A percentile compares a stretch with the other conserved stretches of the same genome.
These are phyloP conservation scores for Gambusia yucatana DNA, from an alignment of 2,797 vertebrate genomes.

Conservation along the genomic window DNA sequence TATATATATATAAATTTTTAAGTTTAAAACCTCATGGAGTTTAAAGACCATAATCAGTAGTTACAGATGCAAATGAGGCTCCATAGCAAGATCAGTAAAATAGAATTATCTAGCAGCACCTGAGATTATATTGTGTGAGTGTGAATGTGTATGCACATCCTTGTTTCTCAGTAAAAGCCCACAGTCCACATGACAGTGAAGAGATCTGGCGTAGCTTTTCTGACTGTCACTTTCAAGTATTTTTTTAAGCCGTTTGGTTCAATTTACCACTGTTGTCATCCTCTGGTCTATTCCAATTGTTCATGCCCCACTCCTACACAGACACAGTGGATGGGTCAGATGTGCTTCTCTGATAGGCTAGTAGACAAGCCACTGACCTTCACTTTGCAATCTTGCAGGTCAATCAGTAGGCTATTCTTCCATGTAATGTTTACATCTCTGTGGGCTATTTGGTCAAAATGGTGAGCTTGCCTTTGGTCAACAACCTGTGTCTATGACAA, in stretches of 20 bases:
- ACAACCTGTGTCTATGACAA: slow-evolving; percentile 70
- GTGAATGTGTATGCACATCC: slow-evolving; percentile 6
- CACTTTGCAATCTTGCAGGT: slow-evolving; percentile 77
- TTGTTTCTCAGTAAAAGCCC: slow-evolving; percentile 40
- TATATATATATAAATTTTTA: neutral
- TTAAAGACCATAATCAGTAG: slow-evolving; percentile 16
- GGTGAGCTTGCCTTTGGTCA: slow-evolving; percentile 71
- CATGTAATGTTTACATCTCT: slow-evolving; percentile 80
- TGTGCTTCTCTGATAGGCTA: slow-evolving; percentile 58
- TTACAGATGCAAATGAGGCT: slow-evolving; percentile 6
- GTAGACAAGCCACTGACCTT: slow-evolving; percentile 77
- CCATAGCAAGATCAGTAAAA: slow-evolving; percentile 26
- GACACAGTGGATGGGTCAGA: slow-evolving; percentile 30
- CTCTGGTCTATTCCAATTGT: slow-evolving; percentile 17
- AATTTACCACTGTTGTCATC: slow-evolving; percentile 60
- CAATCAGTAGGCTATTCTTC: slow-evolving; percentile 79
- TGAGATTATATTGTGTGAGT: slow-evolving; percentile 31
- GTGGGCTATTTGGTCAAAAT: slow-evolving; percentile 75
- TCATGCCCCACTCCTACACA: slow-evolving; percentile 11
- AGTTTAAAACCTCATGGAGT: slow-evolving; percentile 13
- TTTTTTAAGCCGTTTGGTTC: slow-evolving; percentile 67
- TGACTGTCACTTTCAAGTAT: slow-evolving; percentile 74
- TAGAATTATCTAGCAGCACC: slow-evolving; percentile 41
- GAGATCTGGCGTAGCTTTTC: slow-evolving; percentile 73
- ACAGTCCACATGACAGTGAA: slow-evolving; percentile 43